Evolutionary conservation across 2,888 invertebrate genomes (phyloP).

Genomic region (Syrphus vitripennis): DNA sequence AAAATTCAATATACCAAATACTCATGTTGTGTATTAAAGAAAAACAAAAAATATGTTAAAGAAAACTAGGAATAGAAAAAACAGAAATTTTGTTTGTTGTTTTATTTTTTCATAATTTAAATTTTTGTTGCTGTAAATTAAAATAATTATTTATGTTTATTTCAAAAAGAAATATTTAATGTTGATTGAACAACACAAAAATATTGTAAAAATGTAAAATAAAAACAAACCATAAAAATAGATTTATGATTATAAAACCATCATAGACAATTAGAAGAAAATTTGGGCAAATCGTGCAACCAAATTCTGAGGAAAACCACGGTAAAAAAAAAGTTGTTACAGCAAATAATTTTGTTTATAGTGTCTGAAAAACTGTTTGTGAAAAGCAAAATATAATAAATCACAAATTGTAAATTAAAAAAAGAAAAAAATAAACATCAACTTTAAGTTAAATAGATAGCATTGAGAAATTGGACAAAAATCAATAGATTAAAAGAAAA

Average conservation of each 20-base stretch:
- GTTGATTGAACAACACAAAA: constrained; percentile 37
- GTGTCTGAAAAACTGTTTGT: constrained; percentile 22
- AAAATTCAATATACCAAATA: constrained; percentile 63
- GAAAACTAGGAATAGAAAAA: constrained; percentile 10
- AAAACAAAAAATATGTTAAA: constrained; percentile 11
- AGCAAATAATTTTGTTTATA: neutral
- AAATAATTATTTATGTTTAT: constrained; percentile 33
- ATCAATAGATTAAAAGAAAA: constrained; percentile 20
- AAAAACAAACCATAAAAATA: constrained; percentile 55
- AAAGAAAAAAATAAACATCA: constrained; percentile 52
- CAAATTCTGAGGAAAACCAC: constrained; percentile 22
- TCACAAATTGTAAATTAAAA: constrained; percentile 72
- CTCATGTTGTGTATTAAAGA: constrained; percentile 58
- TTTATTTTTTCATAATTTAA: constrained; percentile 14
- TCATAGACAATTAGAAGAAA: constrained; percentile 62
- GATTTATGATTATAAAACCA: constrained; percentile 16
- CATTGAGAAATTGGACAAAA: constrained; percentile 38
- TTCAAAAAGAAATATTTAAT: constrained; percentile 9
- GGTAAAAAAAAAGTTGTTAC: neutral
- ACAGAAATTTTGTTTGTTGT: constrained; percentile 41
- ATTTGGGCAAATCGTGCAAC: constrained; percentile 36
- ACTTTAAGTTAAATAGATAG: constrained; percentile 48
- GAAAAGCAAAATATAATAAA: constrained; percentile 31
- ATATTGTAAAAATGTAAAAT: constrained; percentile 68
- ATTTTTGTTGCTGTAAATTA: constrained; percentile 53